phyloP scores from a whole-genome alignment of 2,888 invertebrate species.

The Apamea epomidion region DNA sequence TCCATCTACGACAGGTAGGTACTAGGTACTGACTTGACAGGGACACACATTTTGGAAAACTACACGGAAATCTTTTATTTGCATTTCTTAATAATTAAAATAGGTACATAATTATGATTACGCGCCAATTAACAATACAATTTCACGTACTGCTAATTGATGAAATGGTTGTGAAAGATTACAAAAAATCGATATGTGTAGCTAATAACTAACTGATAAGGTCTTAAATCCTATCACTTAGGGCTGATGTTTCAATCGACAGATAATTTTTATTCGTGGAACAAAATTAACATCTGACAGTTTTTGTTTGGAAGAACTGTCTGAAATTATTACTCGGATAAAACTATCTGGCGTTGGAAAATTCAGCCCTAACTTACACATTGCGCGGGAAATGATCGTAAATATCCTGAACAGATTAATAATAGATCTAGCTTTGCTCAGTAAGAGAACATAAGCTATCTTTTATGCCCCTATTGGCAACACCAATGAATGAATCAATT shows the following conservation, averaged over 20 bases:
- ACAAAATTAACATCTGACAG: too few relatives aligned
- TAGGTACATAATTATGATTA: not conserved
- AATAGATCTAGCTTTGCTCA: not conserved
- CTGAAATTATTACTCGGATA: too few relatives aligned
- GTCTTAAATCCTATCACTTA: not conserved
- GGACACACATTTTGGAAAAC: not conserved
- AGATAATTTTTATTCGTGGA: too few relatives aligned
- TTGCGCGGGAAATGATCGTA: not conserved
- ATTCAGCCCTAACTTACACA: not conserved
- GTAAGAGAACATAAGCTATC: not conserved
- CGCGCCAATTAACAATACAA: constrained; percentile 5
- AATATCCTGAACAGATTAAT: not conserved
- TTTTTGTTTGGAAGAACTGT: too few relatives aligned
- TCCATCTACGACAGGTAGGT: not conserved
- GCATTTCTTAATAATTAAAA: not conserved
- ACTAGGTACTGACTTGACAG: not conserved
- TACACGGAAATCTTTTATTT: not conserved
- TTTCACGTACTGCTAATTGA: constrained; percentile 3
- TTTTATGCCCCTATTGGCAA: constrained; percentile 17
- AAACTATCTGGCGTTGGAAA: too few relatives aligned
- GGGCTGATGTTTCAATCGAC: too few relatives aligned
- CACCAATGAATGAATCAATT: constrained; percentile 49
- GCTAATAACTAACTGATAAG: not conserved
- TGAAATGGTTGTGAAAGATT: constrained; percentile 13
- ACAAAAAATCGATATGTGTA: not conserved